Conservation (phyloP, 2,113 vertebrate genomes). For the Gymnarchus niloticus region DNA sequence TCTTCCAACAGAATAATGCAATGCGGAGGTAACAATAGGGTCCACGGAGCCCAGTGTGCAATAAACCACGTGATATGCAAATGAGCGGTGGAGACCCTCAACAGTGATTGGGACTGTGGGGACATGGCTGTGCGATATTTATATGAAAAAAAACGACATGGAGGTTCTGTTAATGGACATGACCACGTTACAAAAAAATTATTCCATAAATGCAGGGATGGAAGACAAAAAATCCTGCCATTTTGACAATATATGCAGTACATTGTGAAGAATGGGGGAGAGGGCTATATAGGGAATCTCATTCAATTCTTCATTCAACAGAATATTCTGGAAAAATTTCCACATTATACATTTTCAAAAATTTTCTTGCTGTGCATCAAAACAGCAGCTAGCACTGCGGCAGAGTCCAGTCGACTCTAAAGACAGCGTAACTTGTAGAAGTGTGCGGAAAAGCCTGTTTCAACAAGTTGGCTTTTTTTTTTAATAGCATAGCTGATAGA, state of each 20-base stretch:
- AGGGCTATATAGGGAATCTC: background rate
- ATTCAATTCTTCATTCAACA: background rate
- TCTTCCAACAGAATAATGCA: slow-evolving; percentile 3
- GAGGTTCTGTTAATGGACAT: background rate
- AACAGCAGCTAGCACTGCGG: background rate
- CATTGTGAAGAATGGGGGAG: background rate
- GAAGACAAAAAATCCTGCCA: background rate
- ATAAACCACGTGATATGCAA: background rate
- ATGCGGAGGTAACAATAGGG: background rate
- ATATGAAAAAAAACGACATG: background rate
- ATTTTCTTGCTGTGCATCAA: background rate
- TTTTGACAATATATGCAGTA: background rate
- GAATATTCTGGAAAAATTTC: background rate
- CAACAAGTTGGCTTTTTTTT: background rate
- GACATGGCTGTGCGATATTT: background rate
- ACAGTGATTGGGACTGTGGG: background rate
- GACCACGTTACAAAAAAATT: background rate
- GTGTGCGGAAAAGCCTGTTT: background rate
- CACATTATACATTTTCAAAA: background rate
- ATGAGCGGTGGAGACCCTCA: background rate
- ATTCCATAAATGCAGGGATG: no score
- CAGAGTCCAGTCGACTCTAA: background rate
- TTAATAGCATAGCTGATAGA: background rate
- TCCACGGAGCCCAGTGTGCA: background rate
- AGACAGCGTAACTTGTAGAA: background rate